Evolutionary conservation across 1,140 invertebrate genomes (phyloP).

Genomic region (Metopolophium dirhodum): DNA sequence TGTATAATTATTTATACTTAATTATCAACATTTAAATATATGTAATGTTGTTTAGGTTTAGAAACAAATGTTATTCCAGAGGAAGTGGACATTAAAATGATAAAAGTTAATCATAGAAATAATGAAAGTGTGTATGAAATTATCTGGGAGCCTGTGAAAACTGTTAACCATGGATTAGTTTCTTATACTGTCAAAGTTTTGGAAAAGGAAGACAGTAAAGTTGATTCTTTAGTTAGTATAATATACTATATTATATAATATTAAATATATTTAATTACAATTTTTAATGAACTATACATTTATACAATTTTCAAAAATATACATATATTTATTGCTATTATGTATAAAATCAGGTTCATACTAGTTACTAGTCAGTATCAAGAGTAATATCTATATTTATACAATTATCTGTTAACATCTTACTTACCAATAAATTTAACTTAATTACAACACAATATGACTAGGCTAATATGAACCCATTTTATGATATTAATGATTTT

Average conservation of each 20-base stretch:
- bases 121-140: slow-evolving; percentile 63
- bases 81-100: slow-evolving; percentile 68
- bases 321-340: background rate
- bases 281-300: background rate
- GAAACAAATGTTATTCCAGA: slow-evolving; percentile 72
- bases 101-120: slow-evolving; percentile 71
- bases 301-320: background rate
- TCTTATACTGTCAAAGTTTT: slow-evolving; percentile 83
- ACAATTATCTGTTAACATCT: too few relatives aligned
- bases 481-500: background rate
- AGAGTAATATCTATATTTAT: background rate
- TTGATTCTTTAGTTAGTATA: slow-evolving; percentile 60
- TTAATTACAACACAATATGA: too few relatives aligned
- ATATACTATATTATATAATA: too few relatives aligned
- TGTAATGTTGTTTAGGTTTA: slow-evolving; percentile 7
- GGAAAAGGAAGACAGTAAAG: slow-evolving; percentile 60
- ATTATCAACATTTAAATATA: slow-evolving; percentile 61
- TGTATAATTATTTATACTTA: background rate
- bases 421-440: too few relatives aligned
- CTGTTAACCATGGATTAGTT: slow-evolving; percentile 80
- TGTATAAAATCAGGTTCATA: too few relatives aligned
- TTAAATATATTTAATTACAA: slow-evolving; percentile 13
- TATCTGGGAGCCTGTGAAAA: slow-evolving; percentile 75
- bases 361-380: too few relatives aligned
- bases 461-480: background rate